Conservation (phyloP, 2,113 vertebrate species). For the Ahaetulla prasina region DNA sequence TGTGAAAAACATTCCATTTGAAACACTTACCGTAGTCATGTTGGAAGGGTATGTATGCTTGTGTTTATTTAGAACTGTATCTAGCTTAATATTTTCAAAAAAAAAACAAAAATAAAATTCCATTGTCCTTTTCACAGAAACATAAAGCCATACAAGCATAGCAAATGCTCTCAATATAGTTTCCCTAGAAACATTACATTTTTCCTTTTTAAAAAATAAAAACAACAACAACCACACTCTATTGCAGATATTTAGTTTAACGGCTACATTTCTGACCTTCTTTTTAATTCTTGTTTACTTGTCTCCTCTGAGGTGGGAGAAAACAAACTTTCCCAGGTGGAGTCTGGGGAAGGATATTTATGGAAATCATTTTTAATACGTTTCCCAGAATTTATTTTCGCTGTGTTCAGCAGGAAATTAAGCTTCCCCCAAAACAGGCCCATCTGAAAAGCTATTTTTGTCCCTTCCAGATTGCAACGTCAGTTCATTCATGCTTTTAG, state of each 20-base stretch:
- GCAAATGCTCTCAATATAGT: slow-evolving; percentile 31
- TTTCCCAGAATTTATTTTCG: slow-evolving; percentile 28
- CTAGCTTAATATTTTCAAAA: background rate
- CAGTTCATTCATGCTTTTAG: slow-evolving; percentile 59
- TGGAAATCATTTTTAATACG: slow-evolving; percentile 34
- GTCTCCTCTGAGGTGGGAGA: background rate
- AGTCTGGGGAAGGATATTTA: slow-evolving; percentile 30
- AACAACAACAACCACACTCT: background rate
- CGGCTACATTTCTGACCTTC: slow-evolving; percentile 8
- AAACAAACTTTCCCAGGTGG: slow-evolving; percentile 26
- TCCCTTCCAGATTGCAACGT: slow-evolving; percentile 44
- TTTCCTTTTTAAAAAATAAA: background rate
- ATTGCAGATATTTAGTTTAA: slow-evolving; percentile 50
- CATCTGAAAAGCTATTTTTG: slow-evolving; percentile 31
- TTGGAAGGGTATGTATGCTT: background rate
- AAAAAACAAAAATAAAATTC: slow-evolving; percentile 23
- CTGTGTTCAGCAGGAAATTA: slow-evolving; percentile 6
- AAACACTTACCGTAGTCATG: background rate
- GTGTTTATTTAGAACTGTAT: background rate
- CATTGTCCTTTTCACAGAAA: background rate
- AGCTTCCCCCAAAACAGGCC: slow-evolving; percentile 20
- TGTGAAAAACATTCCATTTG: background rate
- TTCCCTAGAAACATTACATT: slow-evolving; percentile 15
- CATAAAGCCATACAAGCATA: background rate
- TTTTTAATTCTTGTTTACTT: slow-evolving; percentile 40